Evolutionary conservation across 2,797 vertebrate genomes (phyloP), one percentile per base, ranked within the genome.

Genomic region (Arrhamphus sclerolepis): DNA sequence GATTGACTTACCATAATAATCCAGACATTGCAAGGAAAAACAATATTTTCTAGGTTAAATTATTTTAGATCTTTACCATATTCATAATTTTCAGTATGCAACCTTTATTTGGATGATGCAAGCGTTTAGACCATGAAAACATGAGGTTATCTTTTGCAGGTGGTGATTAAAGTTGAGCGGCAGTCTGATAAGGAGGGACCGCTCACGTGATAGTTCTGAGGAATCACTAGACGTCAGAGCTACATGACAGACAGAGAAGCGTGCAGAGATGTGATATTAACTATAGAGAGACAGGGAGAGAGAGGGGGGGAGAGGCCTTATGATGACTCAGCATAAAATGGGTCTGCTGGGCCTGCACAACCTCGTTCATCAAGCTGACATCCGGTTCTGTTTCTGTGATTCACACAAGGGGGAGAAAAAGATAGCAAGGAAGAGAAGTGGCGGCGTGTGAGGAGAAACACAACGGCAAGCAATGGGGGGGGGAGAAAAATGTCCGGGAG

Each of bases 281-380:
- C 72, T 80, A 80, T 66, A 84, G 72, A 63, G 49, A 51, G 31
- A 14, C 80, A 80, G 69, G 83, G 72, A 63, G 48, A 50, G 31
- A 14, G 43, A 2, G 28, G 26, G 59, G 39, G 26, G 43, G 60
- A 31, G 60, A 56, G 63, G 53, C 57, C 78, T 77, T 41, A 38
- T 67, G 77, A 71, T 91, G 89, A 92, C 87, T 89, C 86, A 87
- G 86, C 87, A 83, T 44, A 78, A 65, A 77, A 52, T 24, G 50
- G 70, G 80, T 84, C 74, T 62, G 74, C 67, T 50, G 63, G 85
- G 81, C 73, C 73, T 83, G 70, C 21, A 11, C 73, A 85, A 91
- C 89, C 86, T 83, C 67, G 72, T 87, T 84, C 77, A 70, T 89
- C 83, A 84, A 80, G 68, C 54, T 80, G 86, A 85, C 80, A 80